Base-by-base conservation (phyloP, 2,797 vertebrate genomes). In the Chrysocyon brachyurus region DNA sequence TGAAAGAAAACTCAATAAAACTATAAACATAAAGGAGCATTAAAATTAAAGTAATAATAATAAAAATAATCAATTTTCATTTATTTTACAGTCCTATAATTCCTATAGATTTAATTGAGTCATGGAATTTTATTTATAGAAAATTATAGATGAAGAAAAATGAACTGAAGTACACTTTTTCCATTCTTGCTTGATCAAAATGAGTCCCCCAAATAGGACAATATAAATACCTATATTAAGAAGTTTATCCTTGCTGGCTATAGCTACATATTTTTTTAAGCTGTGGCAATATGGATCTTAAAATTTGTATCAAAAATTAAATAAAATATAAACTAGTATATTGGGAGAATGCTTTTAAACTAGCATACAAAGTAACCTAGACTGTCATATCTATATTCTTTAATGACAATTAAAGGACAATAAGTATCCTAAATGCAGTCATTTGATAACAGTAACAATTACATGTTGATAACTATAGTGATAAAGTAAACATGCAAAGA, bases 121-220 rank as follows among this genome's bases (percentile, higher is more conserved):
- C 56, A 72, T 93, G 19, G 91, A 93, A 95, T 70, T 92, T 97
- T 97, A 93, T 95, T 90, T 96, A 93, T 70, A 84, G 83, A 68
- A 91, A 95, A 95, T 83, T 79, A 64, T 49, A 97, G 59, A 61
- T 87, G 40, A 88, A 95, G 61, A 89, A 92, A 97, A 95, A 95
- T 88, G 64, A 97, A 91, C 33, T 73, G 1, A 88, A 91, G 91
- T 83, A 49, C 36, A 97, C 56, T 93, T 77, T 95, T 95, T 79
- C 33, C 52, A 91, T 59, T 91, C 68, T 86, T 91, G 54, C 64
- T 97, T 97, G 94, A 97, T 97, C 97, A 95, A 97, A 90, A 94
- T 49, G 26, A 96, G 82, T 92, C 79, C 61, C 52, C 89, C 57
- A 57, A 87, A 90, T 85, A 86, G 86, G 61, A 91, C 6, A 75